A percentile compares a stretch with the other conserved stretches of the same genome.
phyloP scores from a whole-genome alignment of 2,113 vertebrate species.

The Lagenorhynchus albirostris region DNA sequence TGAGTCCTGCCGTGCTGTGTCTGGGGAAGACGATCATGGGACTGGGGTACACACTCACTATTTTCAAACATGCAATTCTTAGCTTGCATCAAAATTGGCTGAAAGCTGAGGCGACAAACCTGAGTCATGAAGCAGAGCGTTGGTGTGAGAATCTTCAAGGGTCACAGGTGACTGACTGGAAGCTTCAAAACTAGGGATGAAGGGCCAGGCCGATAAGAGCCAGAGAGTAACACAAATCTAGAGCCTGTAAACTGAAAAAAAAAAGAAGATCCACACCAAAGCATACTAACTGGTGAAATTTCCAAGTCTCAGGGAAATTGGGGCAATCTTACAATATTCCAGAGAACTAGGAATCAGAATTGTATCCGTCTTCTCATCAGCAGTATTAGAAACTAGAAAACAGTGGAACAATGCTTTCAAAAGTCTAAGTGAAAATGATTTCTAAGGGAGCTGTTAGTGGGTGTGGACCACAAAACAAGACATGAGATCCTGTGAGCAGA shows the following conservation, averaged over 20 bases:
- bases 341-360: neutral
- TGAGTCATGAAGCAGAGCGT: neutral
- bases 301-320: neutral
- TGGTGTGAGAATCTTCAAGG: neutral
- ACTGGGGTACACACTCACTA: neutral
- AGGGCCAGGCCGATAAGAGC: neutral
- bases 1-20: neutral
- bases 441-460: neutral
- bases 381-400: neutral
- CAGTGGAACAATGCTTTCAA: neutral
- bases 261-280: neutral
- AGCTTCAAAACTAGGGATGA: neutral
- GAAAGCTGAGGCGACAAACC: neutral
- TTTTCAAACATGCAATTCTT: neutral
- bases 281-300: neutral
- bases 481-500: neutral
- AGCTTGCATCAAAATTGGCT: neutral
- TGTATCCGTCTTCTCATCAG: neutral
- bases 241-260: neutral
- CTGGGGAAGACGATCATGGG: neutral
- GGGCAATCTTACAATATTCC: neutral
- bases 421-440: neutral
- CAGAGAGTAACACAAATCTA: neutral
- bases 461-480: neutral
- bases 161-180: neutral